Evolutionary conservation across 1,140 invertebrate genomes (phyloP), one percentile per base, ranked within the genome.

Genomic region (Dysdera silvatica): DNA sequence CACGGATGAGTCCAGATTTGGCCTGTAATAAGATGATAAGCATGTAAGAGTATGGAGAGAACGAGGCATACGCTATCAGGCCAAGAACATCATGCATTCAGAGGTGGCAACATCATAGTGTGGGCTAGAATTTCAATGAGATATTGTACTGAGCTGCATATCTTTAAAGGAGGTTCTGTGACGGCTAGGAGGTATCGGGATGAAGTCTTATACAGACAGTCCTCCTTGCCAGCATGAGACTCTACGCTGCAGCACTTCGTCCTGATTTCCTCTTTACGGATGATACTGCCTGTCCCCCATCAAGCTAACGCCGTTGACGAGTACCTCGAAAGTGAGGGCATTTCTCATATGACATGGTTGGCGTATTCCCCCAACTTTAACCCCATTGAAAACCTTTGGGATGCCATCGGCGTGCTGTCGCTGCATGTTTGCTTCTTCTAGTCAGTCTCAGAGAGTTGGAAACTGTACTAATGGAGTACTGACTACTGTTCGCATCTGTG

Each of bases 191-290:
- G 47, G 14, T 49, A 49, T 49, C 47, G 24, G 6, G n/a, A 49
- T 49, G 47, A 49, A 49, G 47, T 49, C 6, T 28, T 49, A 49
- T 23, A 49, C n/a, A n/a, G n/a, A n/a, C n/a, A n/a, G n/a, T n/a
- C n/a, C n/a, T n/a, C n/a, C n/a, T n/a, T 7, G 23, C 47, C 47
- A 24, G 4, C 10, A 28, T 49, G 24, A 28, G 4, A 49, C 29
- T 49, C 23, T 49, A n/a, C 24, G 47, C 47, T 49, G 47, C 47
- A 49, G 47, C 24, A 49, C 10, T 23, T 8, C 29, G 10, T 6
- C n/a, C n/a, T n/a, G n/a, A n/a, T n/a, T n/a, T n/a, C n/a, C n/a
- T n/a, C n/a, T n/a, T n/a, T 49, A 49, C 29, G 24, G 47, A 49
- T n/a, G 24, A 26, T 49, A 26, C 7, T 49, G 24, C 47, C 24